phyloP scores from a whole-genome alignment of 2,888 invertebrate genomes.

The Drosophila engyochracea region DNA sequence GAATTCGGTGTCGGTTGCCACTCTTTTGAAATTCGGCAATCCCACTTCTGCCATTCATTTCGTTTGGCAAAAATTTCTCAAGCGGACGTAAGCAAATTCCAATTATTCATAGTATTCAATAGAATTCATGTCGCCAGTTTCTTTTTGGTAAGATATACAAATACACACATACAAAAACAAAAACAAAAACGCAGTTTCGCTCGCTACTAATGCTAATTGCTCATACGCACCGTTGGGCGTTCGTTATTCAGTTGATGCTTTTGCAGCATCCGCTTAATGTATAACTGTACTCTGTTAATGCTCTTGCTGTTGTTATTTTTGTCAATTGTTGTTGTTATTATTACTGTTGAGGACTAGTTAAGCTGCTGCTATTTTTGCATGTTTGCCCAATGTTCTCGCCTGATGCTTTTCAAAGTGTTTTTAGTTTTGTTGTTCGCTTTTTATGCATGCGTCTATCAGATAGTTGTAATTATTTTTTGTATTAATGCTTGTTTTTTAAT shows the following conservation, averaged over 20 bases:
- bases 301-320: constrained; percentile 16
- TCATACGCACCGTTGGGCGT: constrained; percentile 71
- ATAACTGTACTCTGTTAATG: constrained; percentile 17
- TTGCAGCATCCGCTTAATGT: constrained; percentile 31
- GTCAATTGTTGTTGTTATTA: constrained; percentile 15
- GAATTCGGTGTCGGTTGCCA: constrained; percentile 34
- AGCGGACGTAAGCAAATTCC: constrained; percentile 24
- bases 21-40: constrained; percentile 26
- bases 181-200: constrained; percentile 13
- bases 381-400: constrained; percentile 27
- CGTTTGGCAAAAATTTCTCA: constrained; percentile 7
- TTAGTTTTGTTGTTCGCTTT: constrained; percentile 15
- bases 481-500: constrained; percentile 24
- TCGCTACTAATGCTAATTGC: constrained; percentile 63
- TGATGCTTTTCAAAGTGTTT: constrained; percentile 17
- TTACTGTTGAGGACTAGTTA: constrained; percentile 20
- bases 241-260: constrained; percentile 29
- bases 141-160: constrained; percentile 36
- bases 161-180: constrained; percentile 8
- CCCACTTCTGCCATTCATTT: constrained; percentile 16
- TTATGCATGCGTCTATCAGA: constrained; percentile 18
- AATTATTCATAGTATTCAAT: constrained; percentile 41
- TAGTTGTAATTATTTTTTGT: background rate
- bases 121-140: constrained; percentile 35
- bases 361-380: constrained; percentile 35